phyloP scores from a whole-genome alignment of 2,888 invertebrate species.

The Brachycybe producta region DNA sequence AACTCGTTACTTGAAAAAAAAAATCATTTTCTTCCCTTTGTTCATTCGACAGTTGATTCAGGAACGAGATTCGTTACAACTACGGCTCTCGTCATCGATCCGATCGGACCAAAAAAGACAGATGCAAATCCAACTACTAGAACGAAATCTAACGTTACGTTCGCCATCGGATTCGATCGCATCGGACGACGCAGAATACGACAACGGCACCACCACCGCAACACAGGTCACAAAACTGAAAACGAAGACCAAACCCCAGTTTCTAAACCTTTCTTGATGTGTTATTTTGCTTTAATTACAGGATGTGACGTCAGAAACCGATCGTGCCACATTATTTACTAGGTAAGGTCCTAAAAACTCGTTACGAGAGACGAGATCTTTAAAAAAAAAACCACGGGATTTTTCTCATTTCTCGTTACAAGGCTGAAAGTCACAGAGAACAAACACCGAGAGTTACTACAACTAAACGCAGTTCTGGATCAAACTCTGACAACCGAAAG shows the following conservation, averaged over 20 bases:
- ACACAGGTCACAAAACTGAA: too few species aligned
- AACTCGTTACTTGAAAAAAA: too few species aligned
- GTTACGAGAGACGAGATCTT: too few species aligned
- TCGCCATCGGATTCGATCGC: slow-evolving; percentile 78
- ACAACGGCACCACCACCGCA: not conserved
- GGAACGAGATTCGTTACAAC: slow-evolving; percentile 69
- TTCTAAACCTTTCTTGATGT: not conserved
- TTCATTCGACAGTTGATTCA: slow-evolving; percentile 51
- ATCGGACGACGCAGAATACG: slow-evolving; percentile 47
- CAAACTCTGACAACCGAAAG: slow-evolving; percentile 8
- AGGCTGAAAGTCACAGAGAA: slow-evolving; percentile 2
- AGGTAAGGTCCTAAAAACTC: too few species aligned
- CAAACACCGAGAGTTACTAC: slow-evolving; percentile 3
- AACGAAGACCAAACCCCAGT: not conserved
- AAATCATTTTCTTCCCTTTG: too few species aligned
- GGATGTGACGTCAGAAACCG: too few species aligned
- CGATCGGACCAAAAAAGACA: slow-evolving; percentile 54
- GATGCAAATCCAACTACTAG: slow-evolving; percentile 54
- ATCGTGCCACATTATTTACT: too few species aligned
- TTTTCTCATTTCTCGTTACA: too few species aligned
- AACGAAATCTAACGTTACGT: slow-evolving; percentile 62
- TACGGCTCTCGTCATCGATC: slow-evolving; percentile 66
- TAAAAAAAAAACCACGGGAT: not conserved
- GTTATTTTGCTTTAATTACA: too few species aligned
- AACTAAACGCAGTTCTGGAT: slow-evolving; percentile 10